phyloP scores from a whole-genome alignment of 2,797 vertebrate species.

The Microchirus variegatus region DNA sequence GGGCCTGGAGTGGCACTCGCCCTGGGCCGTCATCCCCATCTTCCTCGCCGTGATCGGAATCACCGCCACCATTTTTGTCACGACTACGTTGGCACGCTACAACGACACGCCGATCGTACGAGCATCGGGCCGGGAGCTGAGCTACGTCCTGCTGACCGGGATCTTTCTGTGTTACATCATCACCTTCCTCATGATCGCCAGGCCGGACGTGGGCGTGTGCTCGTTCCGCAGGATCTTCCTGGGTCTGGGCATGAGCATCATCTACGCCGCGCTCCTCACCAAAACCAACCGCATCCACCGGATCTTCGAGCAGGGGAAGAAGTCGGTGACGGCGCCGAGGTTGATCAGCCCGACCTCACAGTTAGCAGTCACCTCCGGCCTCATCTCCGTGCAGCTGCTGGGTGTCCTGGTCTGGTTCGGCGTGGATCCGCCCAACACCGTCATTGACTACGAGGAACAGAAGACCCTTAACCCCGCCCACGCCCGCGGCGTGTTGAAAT shows the following conservation, averaged over 20 bases:
- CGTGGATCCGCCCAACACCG: slow-evolving; percentile 92
- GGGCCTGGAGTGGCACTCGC: slow-evolving; percentile 94
- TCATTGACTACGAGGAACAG: slow-evolving; percentile 93
- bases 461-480: slow-evolving; percentile 86
- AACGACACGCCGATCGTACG: slow-evolving; percentile 96
- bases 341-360: slow-evolving; percentile 96
- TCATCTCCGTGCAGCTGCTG: slow-evolving; percentile 93
- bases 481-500: slow-evolving; percentile 90
- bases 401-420: slow-evolving; percentile 96
- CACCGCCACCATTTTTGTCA: slow-evolving; percentile 91
- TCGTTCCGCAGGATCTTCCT: slow-evolving; percentile 93
- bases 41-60: slow-evolving; percentile 96
- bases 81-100: slow-evolving; percentile 93
- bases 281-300: slow-evolving; percentile 98
- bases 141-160: slow-evolving; percentile 94
- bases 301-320: slow-evolving; percentile 97
- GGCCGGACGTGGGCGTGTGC: slow-evolving; percentile 91
- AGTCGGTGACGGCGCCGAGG: slow-evolving; percentile 91
- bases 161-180: slow-evolving; percentile 97
- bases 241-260: slow-evolving; percentile 97
- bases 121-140: slow-evolving; percentile 93
- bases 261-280: slow-evolving; percentile 93
- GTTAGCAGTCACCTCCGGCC: slow-evolving; percentile 92
- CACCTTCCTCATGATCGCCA: slow-evolving; percentile 97
- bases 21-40: slow-evolving; percentile 94